Evolutionary conservation across 2,888 invertebrate species (phyloP), one percentile per base, ranked within the genome.

Genomic region (Heliconius ethilla): DNA sequence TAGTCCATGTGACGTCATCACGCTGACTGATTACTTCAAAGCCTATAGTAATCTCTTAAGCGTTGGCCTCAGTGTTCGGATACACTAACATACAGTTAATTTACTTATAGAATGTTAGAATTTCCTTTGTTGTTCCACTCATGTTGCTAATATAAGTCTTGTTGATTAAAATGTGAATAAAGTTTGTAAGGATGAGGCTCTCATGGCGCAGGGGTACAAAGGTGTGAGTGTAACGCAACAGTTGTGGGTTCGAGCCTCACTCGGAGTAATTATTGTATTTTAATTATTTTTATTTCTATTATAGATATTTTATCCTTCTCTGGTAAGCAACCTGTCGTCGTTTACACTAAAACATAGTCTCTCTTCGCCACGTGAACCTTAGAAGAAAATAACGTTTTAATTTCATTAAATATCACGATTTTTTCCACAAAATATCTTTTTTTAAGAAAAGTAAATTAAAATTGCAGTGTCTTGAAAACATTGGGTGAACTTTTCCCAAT

Each of bases 11-110:
- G 76, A 77, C 78, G 80, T 79, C 78, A 80, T 78, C 76, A 75
- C 55, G 37, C 75, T 82, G 82, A 82, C 80, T 82, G 82, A 82
- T 82, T 82, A 79, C 79, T 75, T 62, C 65, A 65, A 78, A 81
- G 78, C 79, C 76, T 66, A 65, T 72, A 62, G 77, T 81, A 82
- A 82, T 82, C 82, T 78, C 75, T 78, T 82, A 82, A 80, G 78
- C 79, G 33, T 75, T 77, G 81, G 80, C 80, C 81, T 79, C 78
- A 65, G 76, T 78, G 79, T 79, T 51, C 29, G 45, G 4, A 4
- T 27, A 27, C 0, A 45, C 25, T 27, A 22, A 22, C 45, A 29
- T 45, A 11, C 11, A 33, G 40, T 45, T 69, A 40, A 69, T 25
- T 69, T 69, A 45, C 69, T 69, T 69, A 25, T 67, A n/a, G n/a